Conservation (phyloP, 2,113 vertebrate genomes). For the Calidris pugnax region DNA sequence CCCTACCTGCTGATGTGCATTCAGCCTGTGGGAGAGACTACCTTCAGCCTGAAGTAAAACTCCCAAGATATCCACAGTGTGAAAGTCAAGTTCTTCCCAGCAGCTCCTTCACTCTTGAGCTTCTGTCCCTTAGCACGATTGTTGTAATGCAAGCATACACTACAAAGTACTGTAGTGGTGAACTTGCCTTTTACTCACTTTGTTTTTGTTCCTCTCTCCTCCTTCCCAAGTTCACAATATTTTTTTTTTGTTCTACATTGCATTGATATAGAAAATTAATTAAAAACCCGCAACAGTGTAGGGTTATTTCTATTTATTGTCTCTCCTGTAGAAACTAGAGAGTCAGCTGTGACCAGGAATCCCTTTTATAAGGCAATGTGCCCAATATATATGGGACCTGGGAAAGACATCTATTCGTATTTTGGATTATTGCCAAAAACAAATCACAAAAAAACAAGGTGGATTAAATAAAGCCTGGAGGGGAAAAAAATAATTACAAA, state of each 20-base stretch:
- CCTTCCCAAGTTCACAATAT: neutral
- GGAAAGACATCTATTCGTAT: neutral
- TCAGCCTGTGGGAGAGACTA: neutral
- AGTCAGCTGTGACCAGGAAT: neutral
- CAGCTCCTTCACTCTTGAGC: neutral
- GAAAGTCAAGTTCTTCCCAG: neutral
- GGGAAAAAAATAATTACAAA: fast-evolving
- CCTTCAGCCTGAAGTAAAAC: neutral
- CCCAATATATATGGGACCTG: neutral
- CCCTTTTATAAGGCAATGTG: neutral
- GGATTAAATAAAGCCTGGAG: neutral
- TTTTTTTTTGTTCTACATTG: neutral
- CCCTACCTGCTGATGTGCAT: neutral
- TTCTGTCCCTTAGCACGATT: neutral
- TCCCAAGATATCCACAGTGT: neutral
- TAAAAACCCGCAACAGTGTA: fast-evolving
- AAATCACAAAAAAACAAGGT: neutral
- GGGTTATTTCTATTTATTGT: neutral
- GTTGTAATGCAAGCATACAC: fast-evolving
- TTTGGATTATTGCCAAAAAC: neutral
- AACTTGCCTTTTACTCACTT: neutral
- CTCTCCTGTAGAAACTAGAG: neutral
- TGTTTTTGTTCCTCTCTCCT: neutral
- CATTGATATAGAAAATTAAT: neutral
- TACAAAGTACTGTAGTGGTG: neutral